These are phyloP conservation scores for Epizoanthus fatuus DNA, from an alignment of 92 coral and sea anemone genomes.

Conservation along the genomic window DNA sequence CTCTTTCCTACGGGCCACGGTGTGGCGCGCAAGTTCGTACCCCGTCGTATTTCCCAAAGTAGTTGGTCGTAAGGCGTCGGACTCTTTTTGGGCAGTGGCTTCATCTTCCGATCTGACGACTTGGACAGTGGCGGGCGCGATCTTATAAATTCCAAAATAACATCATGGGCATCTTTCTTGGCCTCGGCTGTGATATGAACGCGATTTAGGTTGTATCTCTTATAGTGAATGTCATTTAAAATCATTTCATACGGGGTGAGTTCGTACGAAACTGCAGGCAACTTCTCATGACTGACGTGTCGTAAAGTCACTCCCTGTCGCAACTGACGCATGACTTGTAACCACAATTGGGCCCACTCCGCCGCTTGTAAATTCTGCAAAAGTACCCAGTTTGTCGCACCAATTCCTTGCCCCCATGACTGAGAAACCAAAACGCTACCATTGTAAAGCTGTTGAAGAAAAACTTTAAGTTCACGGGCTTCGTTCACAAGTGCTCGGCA, in stretches of 20 bases:
- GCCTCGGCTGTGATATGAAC: constrained; percentile 62
- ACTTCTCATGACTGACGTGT: constrained; percentile 76
- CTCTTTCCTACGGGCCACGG: constrained; percentile 79
- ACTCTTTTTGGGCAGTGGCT: constrained; percentile 65
- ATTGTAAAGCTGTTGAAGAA: constrained; percentile 89
- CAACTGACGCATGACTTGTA: constrained; percentile 88
- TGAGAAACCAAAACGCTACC: constrained; percentile 80
- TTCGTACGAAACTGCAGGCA: constrained; percentile 83
- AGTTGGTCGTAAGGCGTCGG: constrained; percentile 80
- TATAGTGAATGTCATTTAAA: constrained; percentile 83
- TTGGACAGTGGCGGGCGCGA: constrained; percentile 91
- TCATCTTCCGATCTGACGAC: constrained; percentile 78
- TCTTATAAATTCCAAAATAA: constrained; percentile 88
- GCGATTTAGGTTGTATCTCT: constrained; percentile 77
- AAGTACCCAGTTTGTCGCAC: constrained; percentile 90
- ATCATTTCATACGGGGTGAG: constrained; percentile 90
- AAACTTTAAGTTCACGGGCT: constrained; percentile 81
- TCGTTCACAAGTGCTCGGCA: constrained; percentile 89
- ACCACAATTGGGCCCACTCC: constrained; percentile 95
- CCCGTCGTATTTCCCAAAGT: constrained; percentile 73
- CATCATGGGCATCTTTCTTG: constrained; percentile 91
- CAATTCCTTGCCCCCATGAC: constrained; percentile 84
- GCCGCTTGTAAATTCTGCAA: constrained; percentile 88
- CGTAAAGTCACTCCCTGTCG: constrained; percentile 89
- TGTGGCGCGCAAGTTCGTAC: constrained; percentile 64